Evolutionary conservation across 2,797 vertebrate species (phyloP), one percentile per base, ranked within the genome.

Genomic region (Danio tinwini): DNA sequence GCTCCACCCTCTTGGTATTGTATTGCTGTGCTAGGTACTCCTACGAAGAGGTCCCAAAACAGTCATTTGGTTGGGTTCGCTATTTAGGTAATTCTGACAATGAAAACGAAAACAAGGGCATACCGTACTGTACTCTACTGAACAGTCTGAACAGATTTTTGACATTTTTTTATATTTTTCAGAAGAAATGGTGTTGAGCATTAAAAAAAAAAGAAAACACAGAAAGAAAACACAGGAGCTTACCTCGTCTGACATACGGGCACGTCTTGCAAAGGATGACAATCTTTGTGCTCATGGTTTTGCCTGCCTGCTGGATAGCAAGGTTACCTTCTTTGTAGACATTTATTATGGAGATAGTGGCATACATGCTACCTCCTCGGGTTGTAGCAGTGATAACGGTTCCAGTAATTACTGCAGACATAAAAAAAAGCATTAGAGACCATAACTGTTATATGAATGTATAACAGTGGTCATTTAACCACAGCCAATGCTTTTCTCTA

Each of bases 221-320:
- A 53, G 56, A 16, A 49, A 61, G 44, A 12, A 12, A 17, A 47
- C 17, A 10, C 40, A 7, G n/a, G 47, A 59, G 91, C 96, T 95
- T 84, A 98, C 98, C 97, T 96, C 97, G 93, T 87, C 94, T 94
- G 91, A 99, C 89, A 49, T 95, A 92, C 12, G 98, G 98, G 72
- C 98, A 99, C 88, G 97, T 97, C 91, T 94, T 98, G 91, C 98
- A 99, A 76, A 97, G 90, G 87, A 97, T 96, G 17, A 92, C 50
- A 61, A 99, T 93, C 89, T 96, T 99, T 89, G 95, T 95, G 85
- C 97, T 99, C 97, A 99, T 97, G 72, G 91, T 96, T 90, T 99
- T 98, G 81, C 97, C 98, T 0, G 98, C 98, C 90, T 99, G 98
- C 81, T 99, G 97, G 80, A 99, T 97, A 69, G 94, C 95, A 89